Evolutionary conservation across 2,797 vertebrate genomes (phyloP), one percentile per base, ranked within the genome.

Genomic region (Sus cebifrons): DNA sequence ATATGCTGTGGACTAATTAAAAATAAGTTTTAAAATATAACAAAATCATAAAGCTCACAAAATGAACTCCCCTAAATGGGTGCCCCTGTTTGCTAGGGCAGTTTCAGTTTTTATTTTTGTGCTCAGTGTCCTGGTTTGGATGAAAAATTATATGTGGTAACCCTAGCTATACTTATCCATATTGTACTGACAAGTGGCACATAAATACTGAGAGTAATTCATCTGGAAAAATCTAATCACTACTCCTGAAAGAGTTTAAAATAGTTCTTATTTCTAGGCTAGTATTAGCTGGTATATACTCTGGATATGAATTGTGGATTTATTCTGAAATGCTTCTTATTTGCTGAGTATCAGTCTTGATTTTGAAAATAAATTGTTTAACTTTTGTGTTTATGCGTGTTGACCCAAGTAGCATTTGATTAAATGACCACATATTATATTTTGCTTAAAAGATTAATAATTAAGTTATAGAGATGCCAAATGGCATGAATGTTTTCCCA

Each of bases 201-300:
- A 52, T 70, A 68, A 87, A 82, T 49, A 67, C 18, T 52, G 68
- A 74, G 11, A 29, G 10, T 52, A 18, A 81, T 56, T 92, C 29
- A 4, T 65, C 44, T 71, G 49, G 70, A 54, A 81, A 64, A 27
- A 40, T 6, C 2, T 2, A 49, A 54, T 75, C 5, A 29, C 25
- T 15, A 89, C 94, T 93, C 36, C 68, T 71, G 49, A 21, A 36
- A 74, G 20, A 40, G 14, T 90, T 94, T 79, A 83, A 96, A 96
- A 84, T 58, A 86, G 77, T 79, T 74, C 44, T 86, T 52, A 92
- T 52, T 91, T 92, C 84, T 91, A 92, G 73, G 56, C 65, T 44
- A 18, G 54, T 88, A 75, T 81, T 62, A 88, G 27, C 67, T 82
- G 87, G 27, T 54, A 23, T 86, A 36, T 36, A 36, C 15, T 74